Evolutionary conservation across 2,797 vertebrate species (phyloP).

Genomic region (Lepilemur septentrionalis): DNA sequence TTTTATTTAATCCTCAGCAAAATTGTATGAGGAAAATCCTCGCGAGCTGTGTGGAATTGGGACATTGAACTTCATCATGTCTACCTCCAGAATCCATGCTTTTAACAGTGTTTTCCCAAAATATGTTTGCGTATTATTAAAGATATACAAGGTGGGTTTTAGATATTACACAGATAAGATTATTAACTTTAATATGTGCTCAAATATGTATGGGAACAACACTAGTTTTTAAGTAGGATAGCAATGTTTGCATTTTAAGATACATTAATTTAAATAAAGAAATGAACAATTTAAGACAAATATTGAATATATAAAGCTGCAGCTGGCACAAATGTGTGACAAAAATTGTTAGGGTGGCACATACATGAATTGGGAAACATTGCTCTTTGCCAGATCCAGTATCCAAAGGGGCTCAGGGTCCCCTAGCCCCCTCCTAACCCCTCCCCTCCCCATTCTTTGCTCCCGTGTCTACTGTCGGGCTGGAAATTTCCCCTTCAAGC

Average conservation of each 20-base stretch:
- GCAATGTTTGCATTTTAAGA: background rate
- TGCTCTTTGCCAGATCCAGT: background rate
- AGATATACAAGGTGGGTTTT: background rate
- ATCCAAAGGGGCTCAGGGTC: background rate
- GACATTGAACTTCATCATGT: background rate
- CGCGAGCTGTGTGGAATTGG: background rate
- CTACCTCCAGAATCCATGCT: background rate
- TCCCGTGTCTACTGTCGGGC: constrained; percentile 3
- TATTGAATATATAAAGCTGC: background rate
- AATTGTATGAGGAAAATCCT: background rate
- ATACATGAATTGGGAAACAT: background rate
- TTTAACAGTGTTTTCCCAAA: background rate
- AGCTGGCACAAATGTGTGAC: background rate
- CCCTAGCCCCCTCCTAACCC: background rate
- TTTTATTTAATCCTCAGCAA: background rate
- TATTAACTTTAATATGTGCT: background rate
- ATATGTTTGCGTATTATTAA: background rate
- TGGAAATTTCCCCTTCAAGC: background rate
- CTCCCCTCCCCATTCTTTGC: constrained; percentile 36
- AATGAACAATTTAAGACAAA: background rate
- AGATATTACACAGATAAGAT: background rate
- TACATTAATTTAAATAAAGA: background rate
- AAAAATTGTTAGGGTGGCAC: background rate
- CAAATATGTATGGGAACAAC: background rate
- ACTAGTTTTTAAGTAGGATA: background rate